Conservation (phyloP, 2,113 vertebrate species). For the Shinisaurus crocodilurus region DNA sequence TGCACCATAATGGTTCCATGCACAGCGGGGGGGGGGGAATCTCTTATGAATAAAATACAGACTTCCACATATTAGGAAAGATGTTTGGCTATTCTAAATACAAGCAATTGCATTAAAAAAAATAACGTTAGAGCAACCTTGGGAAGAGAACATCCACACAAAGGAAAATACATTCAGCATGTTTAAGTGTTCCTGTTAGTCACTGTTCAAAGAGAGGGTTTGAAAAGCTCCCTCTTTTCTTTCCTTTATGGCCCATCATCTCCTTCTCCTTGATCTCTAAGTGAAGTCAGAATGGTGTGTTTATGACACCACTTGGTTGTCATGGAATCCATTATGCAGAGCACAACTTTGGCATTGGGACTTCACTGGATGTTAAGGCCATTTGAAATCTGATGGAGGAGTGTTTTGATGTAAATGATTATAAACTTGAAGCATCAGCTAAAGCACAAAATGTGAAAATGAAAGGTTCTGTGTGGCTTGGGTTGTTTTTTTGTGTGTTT, state of each 20-base stretch:
- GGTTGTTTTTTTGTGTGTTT: neutral
- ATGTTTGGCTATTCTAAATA: neutral
- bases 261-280: neutral
- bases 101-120: neutral
- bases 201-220: neutral
- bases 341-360: neutral
- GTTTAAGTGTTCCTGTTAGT: slow-evolving; percentile 3
- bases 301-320: slow-evolving; percentile 1
- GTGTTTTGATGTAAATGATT: neutral
- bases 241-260: neutral
- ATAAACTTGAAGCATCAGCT: neutral
- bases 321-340: neutral
- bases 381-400: neutral
- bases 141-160: slow-evolving; percentile 1
- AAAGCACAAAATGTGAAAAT: neutral
- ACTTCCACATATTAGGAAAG: neutral
- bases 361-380: neutral
- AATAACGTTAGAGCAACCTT: slow-evolving; percentile 12
- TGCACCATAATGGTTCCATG: neutral
- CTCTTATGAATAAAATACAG: neutral
- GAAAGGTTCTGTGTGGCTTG: neutral
- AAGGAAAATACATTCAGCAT: neutral
- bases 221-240: neutral
- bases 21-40: too few species aligned
- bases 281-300: neutral